Base-by-base conservation (phyloP, 2,888 invertebrate species). In the Clostera curtula region DNA sequence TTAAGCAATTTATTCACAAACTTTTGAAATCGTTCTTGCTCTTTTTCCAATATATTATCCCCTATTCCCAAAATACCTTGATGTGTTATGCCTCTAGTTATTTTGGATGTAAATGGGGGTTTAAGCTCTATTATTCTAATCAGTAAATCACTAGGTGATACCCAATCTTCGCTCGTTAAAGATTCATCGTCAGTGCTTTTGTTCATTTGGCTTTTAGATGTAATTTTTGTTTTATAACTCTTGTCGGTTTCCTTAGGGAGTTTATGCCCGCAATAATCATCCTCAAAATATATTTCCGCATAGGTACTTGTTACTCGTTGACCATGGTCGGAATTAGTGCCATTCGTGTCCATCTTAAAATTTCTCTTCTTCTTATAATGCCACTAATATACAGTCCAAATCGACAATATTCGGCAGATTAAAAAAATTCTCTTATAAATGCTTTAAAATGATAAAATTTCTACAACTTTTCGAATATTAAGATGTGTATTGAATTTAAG, bases 71-170 rank as follows among this genome's bases (percentile, higher is more conserved):
- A 51, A 34, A 83, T 76, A 18, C 83, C 82, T 56, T 71, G 55
- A 36, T 83, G 82, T 16, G 82, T 67, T 37, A 50, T 65, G 2
- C 73, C 77, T 54, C 77, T 65, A 8, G 67, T 70, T 29, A 77
- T 72, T 63, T 75, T 82, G 1, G 82, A 79, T 8, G 83, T 83
- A 37, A 82, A 77, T 0, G 83, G 83, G 17, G 80, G 75, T 13
- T 56, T 54, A 5, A 83, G 47, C 24, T 75, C 63, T 35, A 82
- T 24, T 39, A 56, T 59, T 9, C 65, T 75, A 36, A 79, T 69
- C 18, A 83, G 43, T 29, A 64, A 46, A 42, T 83, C 83, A 47
- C 83, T 83, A 5, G 83, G 83, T 18, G 83, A 83, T 21, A 54
- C 43, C 82, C 83, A 83, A 17, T 55, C 49, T 34, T 56, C 48